phyloP scores from a whole-genome alignment of 2,888 invertebrate genomes.

The Drosophila atripex region DNA sequence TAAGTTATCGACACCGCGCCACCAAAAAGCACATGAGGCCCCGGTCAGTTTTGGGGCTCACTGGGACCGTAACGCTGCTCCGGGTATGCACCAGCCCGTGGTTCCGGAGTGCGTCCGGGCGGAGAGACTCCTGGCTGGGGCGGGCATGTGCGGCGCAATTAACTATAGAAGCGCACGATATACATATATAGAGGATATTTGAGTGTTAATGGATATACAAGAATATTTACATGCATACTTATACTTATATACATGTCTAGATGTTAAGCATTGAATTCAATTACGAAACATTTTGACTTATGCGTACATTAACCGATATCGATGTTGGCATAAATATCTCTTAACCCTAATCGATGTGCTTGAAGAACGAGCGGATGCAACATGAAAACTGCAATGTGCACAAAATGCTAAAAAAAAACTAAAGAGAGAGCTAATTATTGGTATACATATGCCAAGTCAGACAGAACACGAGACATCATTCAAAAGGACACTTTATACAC shows the following conservation, averaged over 20 bases:
- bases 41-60: conserved; percentile 20
- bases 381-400: conserved; percentile 28
- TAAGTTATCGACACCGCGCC: conserved; percentile 33
- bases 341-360: conserved; percentile 61
- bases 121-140: not conserved
- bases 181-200: conserved; percentile 42
- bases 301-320: conserved; percentile 56
- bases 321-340: conserved; percentile 53
- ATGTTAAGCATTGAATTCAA: conserved; percentile 70
- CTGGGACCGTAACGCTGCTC: conserved; percentile 44
- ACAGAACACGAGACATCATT: conserved; percentile 30
- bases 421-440: conserved; percentile 30
- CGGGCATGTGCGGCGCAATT: conserved; percentile 10
- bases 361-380: conserved; percentile 53
- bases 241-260: conserved; percentile 64
- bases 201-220: conserved; percentile 52
- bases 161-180: conserved; percentile 35
- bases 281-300: conserved; percentile 66
- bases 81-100: conserved; percentile 72
- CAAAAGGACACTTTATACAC: not conserved
- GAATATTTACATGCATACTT: conserved; percentile 42
- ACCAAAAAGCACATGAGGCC: conserved; percentile 32
- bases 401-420: conserved; percentile 46
- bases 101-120: conserved; percentile 54
- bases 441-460: conserved; percentile 70